Percentiles rank a stretch among this genome's conserved stretches.
These are phyloP conservation scores for Stomatorhinus ivindoensis DNA, from an alignment of 2,113 vertebrate genomes.

Conservation along the genomic window DNA sequence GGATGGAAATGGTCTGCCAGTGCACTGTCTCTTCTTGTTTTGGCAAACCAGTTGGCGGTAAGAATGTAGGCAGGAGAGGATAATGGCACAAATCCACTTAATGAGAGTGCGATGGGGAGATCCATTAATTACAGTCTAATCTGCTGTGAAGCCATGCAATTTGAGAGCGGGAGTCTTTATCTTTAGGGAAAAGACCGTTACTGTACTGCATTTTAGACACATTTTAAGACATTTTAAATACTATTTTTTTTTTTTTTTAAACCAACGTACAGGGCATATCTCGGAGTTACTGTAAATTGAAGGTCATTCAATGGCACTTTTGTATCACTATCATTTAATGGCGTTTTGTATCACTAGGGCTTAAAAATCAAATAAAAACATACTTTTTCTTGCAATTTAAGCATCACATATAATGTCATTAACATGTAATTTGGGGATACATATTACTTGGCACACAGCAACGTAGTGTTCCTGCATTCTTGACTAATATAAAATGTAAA, in stretches of 20 bases:
- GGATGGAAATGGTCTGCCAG: background rate
- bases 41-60: background rate
- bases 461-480: background rate
- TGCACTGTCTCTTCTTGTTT: background rate
- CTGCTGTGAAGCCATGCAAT: conserved; percentile 32
- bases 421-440: background rate
- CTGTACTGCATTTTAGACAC: background rate
- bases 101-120: conserved; percentile 25
- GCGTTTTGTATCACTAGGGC: background rate
- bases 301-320: background rate
- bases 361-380: background rate
- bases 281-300: background rate
- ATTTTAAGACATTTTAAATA: background rate
- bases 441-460: background rate
- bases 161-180: conserved; percentile 11
- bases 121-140: conserved; percentile 36
- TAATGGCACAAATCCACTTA: conserved; percentile 27
- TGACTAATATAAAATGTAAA: background rate
- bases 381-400: background rate
- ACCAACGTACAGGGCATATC: background rate
- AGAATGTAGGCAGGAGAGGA: conserved; percentile 3
- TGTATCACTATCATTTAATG: background rate
- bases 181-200: conserved; percentile 19
- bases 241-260: too few species aligned
- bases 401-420: background rate